phyloP scores from a whole-genome alignment of 2,113 vertebrate species.

The Zosterops pallidus region DNA sequence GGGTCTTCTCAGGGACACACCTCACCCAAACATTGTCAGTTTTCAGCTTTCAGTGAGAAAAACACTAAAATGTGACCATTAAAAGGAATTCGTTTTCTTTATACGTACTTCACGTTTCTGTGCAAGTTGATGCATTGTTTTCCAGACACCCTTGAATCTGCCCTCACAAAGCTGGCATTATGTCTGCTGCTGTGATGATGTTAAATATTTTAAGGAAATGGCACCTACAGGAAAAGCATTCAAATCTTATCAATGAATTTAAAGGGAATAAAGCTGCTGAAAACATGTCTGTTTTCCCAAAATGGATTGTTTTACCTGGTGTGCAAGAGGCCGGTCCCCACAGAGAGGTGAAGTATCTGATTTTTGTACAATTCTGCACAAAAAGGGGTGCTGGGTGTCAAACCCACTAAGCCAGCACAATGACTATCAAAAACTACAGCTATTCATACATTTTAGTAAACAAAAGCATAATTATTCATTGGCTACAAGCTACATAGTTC shows the following conservation, averaged over 20 bases:
- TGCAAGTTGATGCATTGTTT: background rate
- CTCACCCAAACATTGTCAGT: background rate
- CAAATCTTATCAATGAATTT: background rate
- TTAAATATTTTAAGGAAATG: background rate
- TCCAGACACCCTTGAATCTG: background rate
- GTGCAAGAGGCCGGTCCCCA: background rate
- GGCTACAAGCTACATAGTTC: background rate
- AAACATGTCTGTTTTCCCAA: background rate
- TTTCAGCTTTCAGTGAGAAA: background rate
- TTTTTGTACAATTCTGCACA: background rate
- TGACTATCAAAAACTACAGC: background rate
- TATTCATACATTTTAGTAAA: background rate
- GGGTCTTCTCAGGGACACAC: rapidly evolving
- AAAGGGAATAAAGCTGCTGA: background rate
- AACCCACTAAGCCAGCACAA: rapidly evolving
- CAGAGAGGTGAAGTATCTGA: background rate
- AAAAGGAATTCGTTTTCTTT: background rate
- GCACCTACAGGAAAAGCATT: background rate
- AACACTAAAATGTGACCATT: background rate
- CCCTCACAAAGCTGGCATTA: background rate
- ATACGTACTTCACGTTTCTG: background rate
- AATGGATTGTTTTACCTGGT: background rate
- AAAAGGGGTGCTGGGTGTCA: background rate
- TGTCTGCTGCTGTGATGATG: rapidly evolving
- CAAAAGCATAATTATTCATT: background rate